A percentile compares a stretch with the other conserved stretches of the same genome.
phyloP scores from a whole-genome alignment of 2,888 invertebrate genomes.

The Helicoverpa assulta region DNA sequence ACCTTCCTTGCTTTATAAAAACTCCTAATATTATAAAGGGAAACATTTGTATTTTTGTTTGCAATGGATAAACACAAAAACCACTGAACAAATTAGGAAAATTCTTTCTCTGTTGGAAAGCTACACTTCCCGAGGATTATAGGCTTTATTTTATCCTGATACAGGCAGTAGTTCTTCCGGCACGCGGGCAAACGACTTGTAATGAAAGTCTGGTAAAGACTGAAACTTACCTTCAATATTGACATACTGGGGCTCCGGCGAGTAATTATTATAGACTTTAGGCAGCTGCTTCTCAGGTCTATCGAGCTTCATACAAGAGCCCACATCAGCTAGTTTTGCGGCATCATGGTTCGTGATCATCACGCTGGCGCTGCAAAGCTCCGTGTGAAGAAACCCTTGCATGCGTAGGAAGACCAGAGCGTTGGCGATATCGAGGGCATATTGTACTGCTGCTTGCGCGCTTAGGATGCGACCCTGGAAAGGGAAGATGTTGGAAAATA shows the following conservation, averaged over 20 bases:
- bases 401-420: slow-evolving; percentile 86
- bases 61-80: no score
- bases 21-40: no score
- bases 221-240: slow-evolving; percentile 81
- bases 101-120: no score
- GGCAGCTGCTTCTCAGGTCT: slow-evolving; percentile 53
- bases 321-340: slow-evolving; percentile 85
- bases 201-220: no score
- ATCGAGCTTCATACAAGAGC: slow-evolving; percentile 74
- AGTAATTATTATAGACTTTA: slow-evolving; percentile 75
- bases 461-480: slow-evolving; percentile 82
- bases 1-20: no score
- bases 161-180: no score
- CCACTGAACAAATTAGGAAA: no score
- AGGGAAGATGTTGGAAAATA: background rate
- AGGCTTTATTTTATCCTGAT: no score
- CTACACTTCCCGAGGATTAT: no score
- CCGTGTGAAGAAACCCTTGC: slow-evolving; percentile 87
- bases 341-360: slow-evolving; percentile 82
- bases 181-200: no score
- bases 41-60: no score
- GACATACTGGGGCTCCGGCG: slow-evolving; percentile 84
- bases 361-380: slow-evolving; percentile 81
- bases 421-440: slow-evolving; percentile 83
- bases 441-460: slow-evolving; percentile 82